A percentile compares a stretch with the other conserved stretches of the same genome.
phyloP scores from a whole-genome alignment of 2,888 invertebrate species.

The Tetramorium bicarinatum region DNA sequence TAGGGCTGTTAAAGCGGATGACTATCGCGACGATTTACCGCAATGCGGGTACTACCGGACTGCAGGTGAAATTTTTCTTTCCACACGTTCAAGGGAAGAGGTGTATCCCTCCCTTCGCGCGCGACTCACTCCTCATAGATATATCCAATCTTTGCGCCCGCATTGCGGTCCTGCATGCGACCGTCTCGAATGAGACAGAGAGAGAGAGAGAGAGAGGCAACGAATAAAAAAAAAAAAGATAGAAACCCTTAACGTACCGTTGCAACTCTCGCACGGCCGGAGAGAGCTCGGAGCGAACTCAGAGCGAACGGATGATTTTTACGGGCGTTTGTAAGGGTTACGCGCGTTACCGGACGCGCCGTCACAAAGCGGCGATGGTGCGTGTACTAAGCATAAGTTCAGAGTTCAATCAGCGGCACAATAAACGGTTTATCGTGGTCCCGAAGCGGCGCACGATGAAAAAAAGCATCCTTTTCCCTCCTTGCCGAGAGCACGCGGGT shows the following conservation, averaged over 20 bases:
- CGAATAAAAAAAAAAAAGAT: background rate
- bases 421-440: constrained; percentile 76
- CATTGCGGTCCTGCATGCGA: constrained; percentile 68
- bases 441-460: constrained; percentile 49
- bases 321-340: constrained; percentile 5
- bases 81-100: constrained; percentile 55
- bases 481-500: constrained; percentile 48
- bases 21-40: constrained; percentile 68
- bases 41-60: constrained; percentile 74
- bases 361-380: constrained; percentile 42
- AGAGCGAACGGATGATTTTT: constrained; percentile 20
- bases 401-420: constrained; percentile 73
- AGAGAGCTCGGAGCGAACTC: background rate
- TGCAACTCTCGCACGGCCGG: background rate
- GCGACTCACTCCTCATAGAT: constrained; percentile 61
- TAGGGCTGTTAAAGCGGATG: constrained; percentile 23
- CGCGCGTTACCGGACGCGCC: constrained; percentile 13
- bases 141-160: constrained; percentile 63
- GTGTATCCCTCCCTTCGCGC: constrained; percentile 54
- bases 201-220: background rate
- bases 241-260: background rate
- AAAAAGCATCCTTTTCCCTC: constrained; percentile 30
- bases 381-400: constrained; percentile 62
- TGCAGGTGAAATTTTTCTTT: constrained; percentile 64
- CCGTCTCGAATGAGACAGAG: constrained; percentile 10